Evolutionary conservation across 1,140 invertebrate species (phyloP).

Genomic region (Drosophila rhopaloa): DNA sequence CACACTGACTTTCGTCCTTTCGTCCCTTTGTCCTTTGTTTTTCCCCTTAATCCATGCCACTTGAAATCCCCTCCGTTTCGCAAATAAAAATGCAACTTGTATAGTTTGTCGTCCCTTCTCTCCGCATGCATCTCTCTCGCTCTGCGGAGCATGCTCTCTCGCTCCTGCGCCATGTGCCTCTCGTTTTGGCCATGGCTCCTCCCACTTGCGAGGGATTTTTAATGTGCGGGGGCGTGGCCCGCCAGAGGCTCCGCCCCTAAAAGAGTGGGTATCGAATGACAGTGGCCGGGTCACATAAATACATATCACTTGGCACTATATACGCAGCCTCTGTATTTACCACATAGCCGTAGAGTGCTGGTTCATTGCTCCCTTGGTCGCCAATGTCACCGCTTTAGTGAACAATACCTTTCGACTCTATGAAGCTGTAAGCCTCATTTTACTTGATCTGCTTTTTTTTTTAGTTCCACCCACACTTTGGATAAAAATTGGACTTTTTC

Average conservation of each 20-base stretch:
- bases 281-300: constrained; percentile 14
- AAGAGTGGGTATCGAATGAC: constrained; percentile 28
- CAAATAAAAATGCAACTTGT: constrained; percentile 40
- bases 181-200: constrained; percentile 52
- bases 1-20: constrained; percentile 59
- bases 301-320: constrained; percentile 3
- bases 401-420: background rate
- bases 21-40: background rate
- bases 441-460: background rate
- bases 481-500: background rate
- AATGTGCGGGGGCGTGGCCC: constrained; percentile 61
- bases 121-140: background rate
- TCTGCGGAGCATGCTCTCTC: background rate
- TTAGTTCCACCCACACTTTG: background rate
- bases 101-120: constrained; percentile 23
- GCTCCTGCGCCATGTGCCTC: constrained; percentile 9
- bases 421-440: background rate
- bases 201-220: constrained; percentile 69
- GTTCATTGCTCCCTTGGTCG: constrained; percentile 18
- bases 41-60: background rate
- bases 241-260: constrained; percentile 46
- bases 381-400: background rate
- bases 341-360: background rate
- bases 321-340: constrained; percentile 5
- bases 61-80: constrained; percentile 3